Conservation (phyloP, 1,140 invertebrate genomes). For the Lepidostoma basale region DNA sequence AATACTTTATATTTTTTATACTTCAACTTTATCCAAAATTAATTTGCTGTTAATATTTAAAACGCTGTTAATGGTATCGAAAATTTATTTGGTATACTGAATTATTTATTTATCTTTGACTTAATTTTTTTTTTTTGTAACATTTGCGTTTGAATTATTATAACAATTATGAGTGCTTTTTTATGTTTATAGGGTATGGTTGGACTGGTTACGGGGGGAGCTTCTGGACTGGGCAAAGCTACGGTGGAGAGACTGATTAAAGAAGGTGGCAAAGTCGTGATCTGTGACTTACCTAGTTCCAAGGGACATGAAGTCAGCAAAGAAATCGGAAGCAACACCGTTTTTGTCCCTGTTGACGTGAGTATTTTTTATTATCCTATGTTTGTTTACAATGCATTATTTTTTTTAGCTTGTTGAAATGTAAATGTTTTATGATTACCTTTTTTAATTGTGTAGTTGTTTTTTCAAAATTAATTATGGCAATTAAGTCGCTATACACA, state of each 20-base stretch:
- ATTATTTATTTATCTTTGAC: too few species aligned
- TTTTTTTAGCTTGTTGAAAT: background rate
- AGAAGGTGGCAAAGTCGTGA: constrained; percentile 84
- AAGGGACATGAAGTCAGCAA: constrained; percentile 79
- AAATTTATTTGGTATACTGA: too few species aligned
- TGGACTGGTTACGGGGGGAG: constrained; percentile 89
- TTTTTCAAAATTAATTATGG: too few species aligned
- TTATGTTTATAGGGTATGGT: constrained; percentile 69
- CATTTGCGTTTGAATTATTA: too few species aligned
- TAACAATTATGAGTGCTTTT: background rate
- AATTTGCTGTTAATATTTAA: too few species aligned
- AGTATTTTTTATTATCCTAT: background rate
- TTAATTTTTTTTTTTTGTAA: too few species aligned
- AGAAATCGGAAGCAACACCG: constrained; percentile 73
- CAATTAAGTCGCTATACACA: too few species aligned
- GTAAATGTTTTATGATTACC: too few species aligned
- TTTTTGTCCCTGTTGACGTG: constrained; percentile 88
- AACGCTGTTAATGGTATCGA: too few species aligned
- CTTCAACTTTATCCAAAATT: too few species aligned
- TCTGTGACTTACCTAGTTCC: constrained; percentile 88
- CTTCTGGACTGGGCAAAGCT: constrained; percentile 89
- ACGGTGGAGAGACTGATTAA: constrained; percentile 82
- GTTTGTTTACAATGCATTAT: background rate
- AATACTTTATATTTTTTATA: too few species aligned
- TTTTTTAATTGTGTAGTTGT: too few species aligned